Evolutionary conservation across 2,797 vertebrate species (phyloP), one percentile per base, ranked within the genome.

Genomic region (Borostomias antarcticus): DNA sequence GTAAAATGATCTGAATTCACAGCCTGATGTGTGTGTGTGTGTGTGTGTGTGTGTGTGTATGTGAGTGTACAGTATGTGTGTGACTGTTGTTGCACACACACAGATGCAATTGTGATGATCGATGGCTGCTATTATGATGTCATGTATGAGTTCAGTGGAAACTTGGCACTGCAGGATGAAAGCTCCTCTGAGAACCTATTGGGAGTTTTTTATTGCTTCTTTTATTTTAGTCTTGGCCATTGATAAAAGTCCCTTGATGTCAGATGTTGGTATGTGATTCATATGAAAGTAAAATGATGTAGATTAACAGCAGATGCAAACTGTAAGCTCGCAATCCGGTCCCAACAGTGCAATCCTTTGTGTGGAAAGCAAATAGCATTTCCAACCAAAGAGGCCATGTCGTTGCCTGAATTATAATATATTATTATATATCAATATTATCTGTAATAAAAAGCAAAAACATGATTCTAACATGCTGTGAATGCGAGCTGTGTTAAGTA

Each of bases 221-320:
- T 60, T 62, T 47, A 48, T 48, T 62, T 33, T 35, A 33, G 28
- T 62, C 53, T 66, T 54, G 64, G 72, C 47, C 47, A 35, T 71
- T 66, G 50, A 64, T 59, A 65, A 63, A 70, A 70, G 47, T 63
- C 59, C 72, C 23, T 53, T 37, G 23, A 78, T 73, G 64, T 73
- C 63, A 74, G 62, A 70, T 75, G 72, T 45, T 67, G 64, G 28
- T 68, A 60, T 30, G 52, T 56, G 75, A 83, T 65, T 83, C 73
- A 77, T 62, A 45, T 73, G 58, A 72, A 72, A 68, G 64, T 67
- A 50, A 52, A 62, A 35, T 51, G 47, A 62, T 51, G 45, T 50
- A 47, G 19, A 58, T 58, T 58, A 35, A 52, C 48, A 63, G 61
- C 84, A 86, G 86, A 83, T 85, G 32, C 54, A 64, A 43, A 30